Conservation (phyloP, 2,888 invertebrate species). For the Cantharis flavilabris region DNA sequence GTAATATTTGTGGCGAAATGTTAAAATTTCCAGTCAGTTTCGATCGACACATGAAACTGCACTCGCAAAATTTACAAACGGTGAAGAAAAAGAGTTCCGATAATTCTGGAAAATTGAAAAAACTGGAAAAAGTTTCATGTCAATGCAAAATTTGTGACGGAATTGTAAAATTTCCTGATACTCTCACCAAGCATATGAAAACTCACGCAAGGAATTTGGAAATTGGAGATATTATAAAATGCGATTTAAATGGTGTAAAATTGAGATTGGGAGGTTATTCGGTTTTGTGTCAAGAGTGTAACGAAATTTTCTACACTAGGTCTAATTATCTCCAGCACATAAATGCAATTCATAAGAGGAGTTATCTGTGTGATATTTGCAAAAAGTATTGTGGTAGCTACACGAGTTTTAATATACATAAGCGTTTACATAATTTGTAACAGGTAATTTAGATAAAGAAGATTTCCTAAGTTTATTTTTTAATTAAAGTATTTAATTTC, state of each 20-base stretch:
- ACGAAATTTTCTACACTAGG: slow-evolving; percentile 15
- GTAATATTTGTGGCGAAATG: slow-evolving; percentile 11
- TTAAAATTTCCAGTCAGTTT: slow-evolving; percentile 5
- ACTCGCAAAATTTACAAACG: background rate
- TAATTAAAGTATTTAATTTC: too few relatives aligned
- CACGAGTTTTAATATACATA: slow-evolving; percentile 16
- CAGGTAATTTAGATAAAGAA: background rate
- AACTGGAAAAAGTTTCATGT: background rate
- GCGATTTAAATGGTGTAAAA: background rate
- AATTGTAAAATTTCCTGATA: slow-evolving; percentile 19
- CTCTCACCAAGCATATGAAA: slow-evolving; percentile 20
- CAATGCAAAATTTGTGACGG: slow-evolving; percentile 19
- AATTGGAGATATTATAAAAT: background rate
- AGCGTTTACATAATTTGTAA: slow-evolving; percentile 8
- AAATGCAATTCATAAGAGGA: slow-evolving; percentile 15
- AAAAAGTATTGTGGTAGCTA: slow-evolving; percentile 16
- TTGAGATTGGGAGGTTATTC: slow-evolving; percentile 18
- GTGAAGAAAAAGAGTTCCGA: background rate
- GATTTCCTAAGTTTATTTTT: too few relatives aligned
- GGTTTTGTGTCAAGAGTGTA: slow-evolving; percentile 14
- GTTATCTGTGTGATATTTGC: slow-evolving; percentile 14
- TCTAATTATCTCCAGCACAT: slow-evolving; percentile 13
- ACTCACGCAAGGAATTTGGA: slow-evolving; percentile 12
- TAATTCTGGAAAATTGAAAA: background rate
- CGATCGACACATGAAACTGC: slow-evolving; percentile 4